Evolutionary conservation across 2,797 vertebrate species (phyloP).

Genomic region (Miichthys miiuy): DNA sequence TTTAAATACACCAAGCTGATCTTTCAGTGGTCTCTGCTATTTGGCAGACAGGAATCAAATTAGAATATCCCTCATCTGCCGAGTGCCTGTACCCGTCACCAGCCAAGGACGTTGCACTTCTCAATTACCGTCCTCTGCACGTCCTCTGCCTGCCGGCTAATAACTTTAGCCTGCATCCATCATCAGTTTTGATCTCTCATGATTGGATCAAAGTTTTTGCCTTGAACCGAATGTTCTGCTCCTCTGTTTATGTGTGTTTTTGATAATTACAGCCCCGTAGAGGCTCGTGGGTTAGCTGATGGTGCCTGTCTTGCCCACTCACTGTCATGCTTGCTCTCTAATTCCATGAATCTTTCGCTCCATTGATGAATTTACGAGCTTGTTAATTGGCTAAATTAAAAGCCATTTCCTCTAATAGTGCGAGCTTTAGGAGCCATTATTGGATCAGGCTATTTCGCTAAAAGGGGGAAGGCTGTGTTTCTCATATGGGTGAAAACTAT

Average conservation of each 20-base stretch:
- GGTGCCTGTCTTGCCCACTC: neutral
- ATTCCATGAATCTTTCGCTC: constrained; percentile 20
- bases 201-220: constrained; percentile 26
- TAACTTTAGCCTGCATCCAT: constrained; percentile 37
- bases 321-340: neutral
- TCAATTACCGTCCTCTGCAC: constrained; percentile 42
- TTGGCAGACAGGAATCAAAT: constrained; percentile 64
- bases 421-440: constrained; percentile 64
- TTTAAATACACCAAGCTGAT: constrained; percentile 54
- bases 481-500: constrained; percentile 27
- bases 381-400: constrained; percentile 79
- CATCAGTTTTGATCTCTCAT: constrained; percentile 31
- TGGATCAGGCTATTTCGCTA: constrained; percentile 47
- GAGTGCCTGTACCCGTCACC: constrained; percentile 48
- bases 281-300: constrained; percentile 7
- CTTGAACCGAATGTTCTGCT: neutral
- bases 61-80: constrained; percentile 65
- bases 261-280: constrained; percentile 32
- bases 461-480: constrained; percentile 32
- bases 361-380: constrained; percentile 58
- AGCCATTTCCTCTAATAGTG: constrained; percentile 67
- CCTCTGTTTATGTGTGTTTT: constrained; percentile 33
- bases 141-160: constrained; percentile 46
- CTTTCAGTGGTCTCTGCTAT: constrained; percentile 40
- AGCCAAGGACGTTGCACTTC: constrained; percentile 57